Evolutionary conservation across 2,888 invertebrate genomes (phyloP).

Genomic region (Phortica magna): DNA sequence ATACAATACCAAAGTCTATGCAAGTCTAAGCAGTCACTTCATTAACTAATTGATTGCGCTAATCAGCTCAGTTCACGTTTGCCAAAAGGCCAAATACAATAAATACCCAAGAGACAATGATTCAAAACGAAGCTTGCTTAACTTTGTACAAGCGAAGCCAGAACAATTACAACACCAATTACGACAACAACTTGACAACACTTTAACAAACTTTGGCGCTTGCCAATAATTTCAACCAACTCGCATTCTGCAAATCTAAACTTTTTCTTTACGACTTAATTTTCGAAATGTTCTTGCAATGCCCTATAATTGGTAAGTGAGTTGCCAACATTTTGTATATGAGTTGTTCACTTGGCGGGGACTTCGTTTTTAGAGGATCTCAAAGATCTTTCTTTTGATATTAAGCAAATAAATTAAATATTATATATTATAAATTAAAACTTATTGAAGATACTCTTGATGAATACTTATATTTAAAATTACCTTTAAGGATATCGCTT

Average conservation of each 20-base stretch:
- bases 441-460: no score
- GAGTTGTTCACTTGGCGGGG: no score
- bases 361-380: no score
- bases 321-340: constrained; percentile 36
- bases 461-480: no score
- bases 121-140: constrained; percentile 51
- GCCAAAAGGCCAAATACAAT: constrained; percentile 15
- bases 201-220: constrained; percentile 65
- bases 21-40: background rate
- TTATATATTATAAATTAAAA: no score
- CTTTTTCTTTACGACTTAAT: constrained; percentile 50
- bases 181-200: constrained; percentile 51
- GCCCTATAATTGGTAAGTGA: constrained; percentile 18
- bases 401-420: no score
- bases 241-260: constrained; percentile 63
- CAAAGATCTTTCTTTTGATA: no score
- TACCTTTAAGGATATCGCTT: no score
- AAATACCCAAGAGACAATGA: constrained; percentile 49
- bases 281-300: constrained; percentile 31
- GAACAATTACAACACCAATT: constrained; percentile 36
- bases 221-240: constrained; percentile 67
- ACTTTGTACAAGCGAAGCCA: constrained; percentile 25
- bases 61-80: constrained; percentile 5
- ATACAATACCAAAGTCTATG: background rate
- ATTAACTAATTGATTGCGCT: constrained; percentile 9